These are phyloP conservation scores for Sebastes reedi DNA, from an alignment of 2,797 vertebrate genomes.

Conservation along the genomic window DNA sequence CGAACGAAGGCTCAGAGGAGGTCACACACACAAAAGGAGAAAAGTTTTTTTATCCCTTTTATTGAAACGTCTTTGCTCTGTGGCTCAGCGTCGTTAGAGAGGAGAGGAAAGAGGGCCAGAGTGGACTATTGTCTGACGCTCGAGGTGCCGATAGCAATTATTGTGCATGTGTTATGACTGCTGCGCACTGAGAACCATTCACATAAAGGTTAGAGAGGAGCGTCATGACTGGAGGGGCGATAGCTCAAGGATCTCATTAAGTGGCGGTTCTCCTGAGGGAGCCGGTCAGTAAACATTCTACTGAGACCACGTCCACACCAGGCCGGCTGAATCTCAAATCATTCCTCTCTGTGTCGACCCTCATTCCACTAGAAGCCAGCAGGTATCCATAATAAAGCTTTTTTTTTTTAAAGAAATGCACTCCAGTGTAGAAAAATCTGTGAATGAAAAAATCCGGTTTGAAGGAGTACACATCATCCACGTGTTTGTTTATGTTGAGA, in stretches of 20 bases:
- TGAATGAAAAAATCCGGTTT: too few species aligned
- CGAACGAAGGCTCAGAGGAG: neutral
- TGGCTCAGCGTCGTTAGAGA: neutral
- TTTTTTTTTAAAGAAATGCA: too few species aligned
- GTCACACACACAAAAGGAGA: constrained; percentile 17
- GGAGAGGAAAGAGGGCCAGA: neutral
- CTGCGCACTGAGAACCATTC: neutral
- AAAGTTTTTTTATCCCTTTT: constrained; percentile 32
- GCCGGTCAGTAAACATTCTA: neutral
- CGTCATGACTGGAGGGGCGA: neutral
- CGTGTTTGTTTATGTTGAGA: too few species aligned
- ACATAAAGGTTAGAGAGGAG: constrained; percentile 5
- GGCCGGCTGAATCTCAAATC: neutral
- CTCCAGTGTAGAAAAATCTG: too few species aligned
- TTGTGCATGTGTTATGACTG: constrained; percentile 9
- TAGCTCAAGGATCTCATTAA: constrained; percentile 24
- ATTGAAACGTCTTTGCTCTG: neutral
- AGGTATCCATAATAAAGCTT: neutral
- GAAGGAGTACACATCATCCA: too few species aligned
- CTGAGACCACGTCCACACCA: neutral
- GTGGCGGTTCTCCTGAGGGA: neutral
- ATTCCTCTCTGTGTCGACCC: neutral
- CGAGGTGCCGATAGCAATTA: constrained; percentile 12
- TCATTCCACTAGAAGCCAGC: neutral
- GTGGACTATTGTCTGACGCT: neutral